Evolutionary conservation across 2,113 vertebrate species (phyloP), one percentile per base, ranked within the genome.

Genomic region (Neoarius graeffei): DNA sequence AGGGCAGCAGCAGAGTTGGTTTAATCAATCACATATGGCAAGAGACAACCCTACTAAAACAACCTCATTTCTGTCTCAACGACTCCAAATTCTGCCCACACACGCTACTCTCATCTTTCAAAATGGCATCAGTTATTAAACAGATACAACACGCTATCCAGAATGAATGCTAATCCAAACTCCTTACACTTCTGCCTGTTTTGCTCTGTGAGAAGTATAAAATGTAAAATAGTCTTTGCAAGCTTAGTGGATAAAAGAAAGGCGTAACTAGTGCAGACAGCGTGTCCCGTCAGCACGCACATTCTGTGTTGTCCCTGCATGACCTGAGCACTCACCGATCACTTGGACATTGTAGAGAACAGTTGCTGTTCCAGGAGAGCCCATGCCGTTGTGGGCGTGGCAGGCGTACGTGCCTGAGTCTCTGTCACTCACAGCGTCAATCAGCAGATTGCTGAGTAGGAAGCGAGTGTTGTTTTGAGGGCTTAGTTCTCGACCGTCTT

Each of bases 361-460:
- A 30, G 95, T 96, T 0, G 97, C 97, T 0, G 95, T 91, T 52
- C 94, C 93, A 0, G 93, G 91, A 2, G 95, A 96, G 5, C 96
- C 96, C 0, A 98, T 95, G 23, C 98, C 98, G 0, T 98, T 99
- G 94, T 96, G 95, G 0, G 98, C 98, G 0, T 91, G 96, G 93
- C 98, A 99, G 69, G 94, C 92, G 86, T 99, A 99, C 5, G 95
- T 98, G 81, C 98, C 98, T 0, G 98, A 99, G 94, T 99, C 98
- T 14, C 95, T 94, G 93, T 99, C 97, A 0, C 93, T 96, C 0
- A 96, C 96, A 0, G 95, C 89, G 23, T 99, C 98, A 0, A 99
- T 99, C 52, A 99, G 95, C 89, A 99, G 96, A 93, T 99, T 99
- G 94, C 97, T 99, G 86, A 99, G 96, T 88, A 99, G 93, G 93